Percentiles rank a stretch among this genome's conserved stretches.
Evolutionary conservation across 2,113 vertebrate genomes (phyloP).

Genomic region (Macaca mulatta): DNA sequence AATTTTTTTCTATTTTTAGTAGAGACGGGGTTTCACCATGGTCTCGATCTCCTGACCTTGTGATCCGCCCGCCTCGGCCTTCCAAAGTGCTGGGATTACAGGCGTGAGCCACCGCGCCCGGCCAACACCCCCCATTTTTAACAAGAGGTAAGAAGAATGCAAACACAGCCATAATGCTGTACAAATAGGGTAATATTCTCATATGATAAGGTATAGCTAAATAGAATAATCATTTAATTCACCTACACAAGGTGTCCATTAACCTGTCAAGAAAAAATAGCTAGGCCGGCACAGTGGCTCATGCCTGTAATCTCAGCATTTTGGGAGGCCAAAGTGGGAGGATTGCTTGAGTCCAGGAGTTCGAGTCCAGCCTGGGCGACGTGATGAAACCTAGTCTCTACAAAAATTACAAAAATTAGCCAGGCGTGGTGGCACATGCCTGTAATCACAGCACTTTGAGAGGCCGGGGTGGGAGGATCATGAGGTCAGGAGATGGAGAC

Average conservation of each 20-base stretch:
- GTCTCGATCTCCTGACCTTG: no score
- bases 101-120: no score
- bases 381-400: not conserved
- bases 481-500: no score
- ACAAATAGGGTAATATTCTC: not conserved
- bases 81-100: no score
- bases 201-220: not conserved
- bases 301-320: no score
- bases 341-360: not conserved
- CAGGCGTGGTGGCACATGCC: not conserved
- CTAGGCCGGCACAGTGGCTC: not conserved
- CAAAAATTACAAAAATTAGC: not conserved
- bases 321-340: not conserved
- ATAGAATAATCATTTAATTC: not conserved
- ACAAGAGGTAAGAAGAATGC: not conserved
- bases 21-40: no score
- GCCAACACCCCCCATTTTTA: not conserved
- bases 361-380: not conserved
- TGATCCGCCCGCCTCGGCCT: no score
- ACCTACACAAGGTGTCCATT: not conserved
- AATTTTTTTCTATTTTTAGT: no score
- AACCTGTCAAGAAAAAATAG: conserved; percentile 33
- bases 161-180: not conserved
- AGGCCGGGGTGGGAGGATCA: no score
- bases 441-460: not conserved